Conservation (phyloP, 2,888 invertebrate species). For the Epicampocera succincta region DNA sequence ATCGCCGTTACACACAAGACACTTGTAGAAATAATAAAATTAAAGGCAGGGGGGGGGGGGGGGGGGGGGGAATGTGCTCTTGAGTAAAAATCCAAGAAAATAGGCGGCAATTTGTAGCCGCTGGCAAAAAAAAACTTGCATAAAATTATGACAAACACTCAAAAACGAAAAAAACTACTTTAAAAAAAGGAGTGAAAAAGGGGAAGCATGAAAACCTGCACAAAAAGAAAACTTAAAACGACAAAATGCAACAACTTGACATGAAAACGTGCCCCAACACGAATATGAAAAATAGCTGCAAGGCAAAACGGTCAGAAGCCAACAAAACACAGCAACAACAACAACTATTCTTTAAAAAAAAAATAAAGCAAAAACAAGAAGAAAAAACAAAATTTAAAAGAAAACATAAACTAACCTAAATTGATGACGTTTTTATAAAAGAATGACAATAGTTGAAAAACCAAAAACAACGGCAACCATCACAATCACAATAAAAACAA, state of each 20-base stretch:
- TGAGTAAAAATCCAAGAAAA: conserved; percentile 48
- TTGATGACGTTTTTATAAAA: conserved; percentile 65
- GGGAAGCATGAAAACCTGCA: conserved; percentile 4
- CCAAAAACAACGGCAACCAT: conserved; percentile 22
- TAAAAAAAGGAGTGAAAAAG: not conserved
- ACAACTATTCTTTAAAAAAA: not conserved
- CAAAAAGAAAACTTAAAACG: conserved; percentile 55
- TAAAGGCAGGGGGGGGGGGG: not conserved
- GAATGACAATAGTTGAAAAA: conserved; percentile 60
- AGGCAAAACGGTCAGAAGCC: conserved; percentile 63
- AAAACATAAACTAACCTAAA: conserved; percentile 63
- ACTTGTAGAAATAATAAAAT: conserved; percentile 3
- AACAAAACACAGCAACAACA: conserved; percentile 20
- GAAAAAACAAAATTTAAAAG: conserved; percentile 8
- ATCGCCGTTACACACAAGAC: conserved; percentile 24
- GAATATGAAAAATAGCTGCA: conserved; percentile 66
- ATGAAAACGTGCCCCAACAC: conserved; percentile 69
- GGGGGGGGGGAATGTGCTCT: not conserved
- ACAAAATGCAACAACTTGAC: conserved; percentile 70
- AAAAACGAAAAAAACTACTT: not conserved
- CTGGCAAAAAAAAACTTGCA: conserved; percentile 37
- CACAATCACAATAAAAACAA: conserved; percentile 30
- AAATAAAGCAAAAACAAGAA: no score
- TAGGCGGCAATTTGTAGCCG: conserved; percentile 63
- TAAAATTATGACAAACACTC: not conserved